Base-by-base conservation (phyloP, 2,888 invertebrate species). In the Oscheius myriophilus region DNA sequence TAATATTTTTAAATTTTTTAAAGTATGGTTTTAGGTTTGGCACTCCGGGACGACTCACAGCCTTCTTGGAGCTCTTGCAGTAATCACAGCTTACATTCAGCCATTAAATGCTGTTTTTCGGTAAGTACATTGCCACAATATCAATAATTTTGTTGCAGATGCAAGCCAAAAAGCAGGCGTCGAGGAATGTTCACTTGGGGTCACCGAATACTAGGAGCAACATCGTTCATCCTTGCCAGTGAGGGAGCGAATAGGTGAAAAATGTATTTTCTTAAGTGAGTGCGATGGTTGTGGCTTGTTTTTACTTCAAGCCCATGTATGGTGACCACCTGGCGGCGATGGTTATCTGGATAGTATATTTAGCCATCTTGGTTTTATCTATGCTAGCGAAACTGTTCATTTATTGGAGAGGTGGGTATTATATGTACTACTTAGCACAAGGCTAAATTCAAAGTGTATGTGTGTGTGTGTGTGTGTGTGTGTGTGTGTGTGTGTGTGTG, bases 41-140 rank as follows among this genome's bases (percentile, higher is more conserved):
- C 6, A n/a, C n/a, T n/a, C 26, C 14, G 33, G 61, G 2, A 16
- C 2, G 3, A 49, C n/a, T 46, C 61, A 61, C 49, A 49, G 25
- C 49, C 33, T 61, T 2, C 25, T 61, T 4, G 61, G 61, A 45
- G 26, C 33, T 12, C 16, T 61, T 46, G 61, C 61, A 9, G 49
- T 61, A 12, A 49, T 61, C 26, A 33, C 49, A 39, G 61, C 61
- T 4, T 9, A 49, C 46, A 4, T 25, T 33, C 61, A 61, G 12
- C 61, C 61, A 46, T 49, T 61, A n/a, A 61, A 61, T 21, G 49
- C 61, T 11, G 14, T 61, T 18, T 61, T 61, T 39, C 46, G 61
- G 61, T 49, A 39, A 61, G 39, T 18, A 23, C 11, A 11, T 49
- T 23, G 11, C 18, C 16, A 11, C 9, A 23, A 18, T 18, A 18